These are phyloP conservation scores for Drosophila elegans DNA, from an alignment of 1,140 invertebrate species.

Conservation along the genomic window DNA sequence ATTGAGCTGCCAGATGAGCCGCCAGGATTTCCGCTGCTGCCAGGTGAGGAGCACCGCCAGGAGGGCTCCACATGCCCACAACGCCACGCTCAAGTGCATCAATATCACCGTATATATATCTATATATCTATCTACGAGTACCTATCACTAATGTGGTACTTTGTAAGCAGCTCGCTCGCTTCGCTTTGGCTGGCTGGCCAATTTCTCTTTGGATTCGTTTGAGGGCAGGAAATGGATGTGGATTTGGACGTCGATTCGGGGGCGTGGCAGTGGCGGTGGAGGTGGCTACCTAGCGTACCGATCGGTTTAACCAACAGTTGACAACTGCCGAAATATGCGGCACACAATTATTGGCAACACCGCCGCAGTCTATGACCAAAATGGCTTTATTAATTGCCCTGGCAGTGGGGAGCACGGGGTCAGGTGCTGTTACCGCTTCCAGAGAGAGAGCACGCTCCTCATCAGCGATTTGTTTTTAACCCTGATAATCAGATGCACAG, in stretches of 20 bases:
- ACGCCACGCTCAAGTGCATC: constrained; percentile 62
- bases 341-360: constrained; percentile 16
- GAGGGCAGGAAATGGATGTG: too few relatives aligned
- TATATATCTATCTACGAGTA: too few relatives aligned
- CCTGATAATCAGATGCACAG: not conserved
- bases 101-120: not conserved
- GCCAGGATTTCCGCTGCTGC: constrained; percentile 79
- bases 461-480: constrained; percentile 5
- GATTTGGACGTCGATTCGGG: not conserved
- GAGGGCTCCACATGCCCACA: constrained; percentile 68
- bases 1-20: constrained; percentile 80
- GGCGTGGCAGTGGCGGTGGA: not conserved
- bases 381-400: constrained; percentile 29
- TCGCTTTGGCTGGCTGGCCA: not conserved
- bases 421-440: not conserved
- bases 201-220: not conserved
- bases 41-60: constrained; percentile 60
- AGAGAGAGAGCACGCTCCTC: not conserved
- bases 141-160: constrained; percentile 27
- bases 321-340: constrained; percentile 32
- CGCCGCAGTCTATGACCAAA: not conserved
- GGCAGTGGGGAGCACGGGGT: constrained; percentile 6
- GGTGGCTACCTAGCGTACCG: constrained; percentile 19
- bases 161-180: constrained; percentile 52
- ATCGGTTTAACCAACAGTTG: constrained; percentile 19